Base-by-base conservation (phyloP, 2,113 vertebrate genomes). In the Rhineura floridana region DNA sequence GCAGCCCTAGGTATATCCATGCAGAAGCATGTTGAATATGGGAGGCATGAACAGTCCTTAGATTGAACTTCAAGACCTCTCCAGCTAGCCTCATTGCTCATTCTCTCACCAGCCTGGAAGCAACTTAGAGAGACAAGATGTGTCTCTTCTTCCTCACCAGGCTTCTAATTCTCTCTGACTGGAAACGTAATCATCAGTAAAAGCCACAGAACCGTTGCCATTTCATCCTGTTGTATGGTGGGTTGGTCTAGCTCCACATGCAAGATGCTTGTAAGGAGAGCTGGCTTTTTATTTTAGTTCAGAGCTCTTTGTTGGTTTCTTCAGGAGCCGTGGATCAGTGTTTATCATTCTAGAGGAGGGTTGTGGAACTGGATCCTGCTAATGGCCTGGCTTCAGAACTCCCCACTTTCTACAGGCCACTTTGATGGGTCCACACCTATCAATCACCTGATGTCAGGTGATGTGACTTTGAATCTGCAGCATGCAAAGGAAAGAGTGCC, bases 61-160 rank as follows among this genome's bases (percentile, higher is more conserved):
- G 25, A n/a, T n/a, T n/a, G n/a, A 19, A 1, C 75, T 11, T 89
- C n/a, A 82, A 92, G 91, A 82, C 59, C 77, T 21, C 84, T 44
- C 70, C 52, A 15, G 42, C 87, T 39, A 50, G 13, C 59, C 75
- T 44, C n/a, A 2, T 62, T 81, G 69, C 89, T 85, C 0, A 0
- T 67, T 39, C 55, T 87, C 62, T 25, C 36, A 1, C 84, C 25
- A 87, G 76, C 73, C 91, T 67, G 79, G 23, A 52, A n/a, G 89
- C 28, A 87, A 88, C 87, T 86, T 59, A 36, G 81, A 44, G 65
- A 87, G 88, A 91, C 90, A 92, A 79, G 65, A 72, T 81, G n/a
- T 67, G 21, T 80, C 30, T 73, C 80, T 55, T 75, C 33, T 23
- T 80, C 83, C 62, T 25, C 86, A 2, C 0, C 21, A 87, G 8